These are phyloP conservation scores for Pseudachorutes palmiensis DNA, from an alignment of 1,140 invertebrate genomes.

Conservation along the genomic window DNA sequence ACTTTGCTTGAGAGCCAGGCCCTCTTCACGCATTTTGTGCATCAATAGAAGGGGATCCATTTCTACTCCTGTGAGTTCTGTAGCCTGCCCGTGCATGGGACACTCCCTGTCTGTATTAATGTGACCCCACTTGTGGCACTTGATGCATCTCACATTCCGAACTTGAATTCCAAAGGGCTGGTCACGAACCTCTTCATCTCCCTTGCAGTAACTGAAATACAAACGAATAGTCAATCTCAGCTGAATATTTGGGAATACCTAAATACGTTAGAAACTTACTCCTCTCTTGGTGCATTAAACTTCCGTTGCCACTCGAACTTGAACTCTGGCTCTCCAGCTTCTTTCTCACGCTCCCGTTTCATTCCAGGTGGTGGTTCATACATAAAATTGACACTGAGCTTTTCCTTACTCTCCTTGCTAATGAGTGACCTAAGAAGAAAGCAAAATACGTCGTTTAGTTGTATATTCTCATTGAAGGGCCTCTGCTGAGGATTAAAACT, in stretches of 20 bases:
- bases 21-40: conserved; percentile 85
- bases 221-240: background rate
- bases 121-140: conserved; percentile 99
- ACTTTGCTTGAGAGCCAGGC: conserved; percentile 74
- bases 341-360: conserved; percentile 66
- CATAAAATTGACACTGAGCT: conserved; percentile 98
- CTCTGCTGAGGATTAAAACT: background rate
- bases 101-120: conserved; percentile 98
- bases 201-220: conserved; percentile 74
- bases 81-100: conserved; percentile 78
- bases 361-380: conserved; percentile 98
- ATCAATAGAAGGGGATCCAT: conserved; percentile 66
- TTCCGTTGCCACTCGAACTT: conserved; percentile 99
- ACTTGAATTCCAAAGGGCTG: conserved; percentile 99
- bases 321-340: conserved; percentile 89
- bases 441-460: background rate
- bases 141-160: conserved; percentile 93
- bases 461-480: background rate
- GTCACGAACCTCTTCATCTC: conserved; percentile 90
- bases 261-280: conserved; percentile 42
- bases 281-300: conserved; percentile 94
- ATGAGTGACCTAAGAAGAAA: conserved; percentile 68
- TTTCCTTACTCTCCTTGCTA: conserved; percentile 97
- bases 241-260: background rate
- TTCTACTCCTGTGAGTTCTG: conserved; percentile 51